Evolutionary conservation across 1,140 invertebrate genomes (phyloP).

Genomic region (Cardiocondyla obscurior): DNA sequence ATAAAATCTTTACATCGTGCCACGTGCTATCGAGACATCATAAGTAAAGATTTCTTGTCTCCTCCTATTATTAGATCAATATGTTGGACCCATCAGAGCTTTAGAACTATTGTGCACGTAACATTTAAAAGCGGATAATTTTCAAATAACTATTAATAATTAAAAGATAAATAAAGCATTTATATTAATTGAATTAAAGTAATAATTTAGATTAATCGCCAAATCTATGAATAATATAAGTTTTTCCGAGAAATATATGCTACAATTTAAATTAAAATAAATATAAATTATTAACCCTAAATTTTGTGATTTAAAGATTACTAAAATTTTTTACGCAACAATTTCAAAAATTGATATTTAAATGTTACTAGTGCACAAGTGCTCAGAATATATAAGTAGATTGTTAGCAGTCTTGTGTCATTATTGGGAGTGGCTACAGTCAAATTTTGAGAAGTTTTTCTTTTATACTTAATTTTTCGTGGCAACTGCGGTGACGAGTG

Average conservation of each 20-base stretch:
- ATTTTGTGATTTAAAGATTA: background rate
- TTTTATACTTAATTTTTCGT: constrained; percentile 68
- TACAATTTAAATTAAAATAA: background rate
- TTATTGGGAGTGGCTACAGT: constrained; percentile 73
- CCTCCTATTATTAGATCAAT: constrained; percentile 68
- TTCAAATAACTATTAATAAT: background rate
- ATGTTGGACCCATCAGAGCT: constrained; percentile 79
- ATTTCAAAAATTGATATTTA: background rate
- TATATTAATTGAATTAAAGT: too few relatives aligned
- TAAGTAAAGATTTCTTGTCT: constrained; percentile 61
- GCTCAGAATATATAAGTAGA: constrained; percentile 74
- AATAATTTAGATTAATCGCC: background rate
- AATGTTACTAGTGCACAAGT: constrained; percentile 65
- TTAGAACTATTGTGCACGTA: constrained; percentile 69
- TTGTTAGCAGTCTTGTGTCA: constrained; percentile 80
- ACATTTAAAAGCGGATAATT: constrained; percentile 14
- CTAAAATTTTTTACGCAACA: background rate
- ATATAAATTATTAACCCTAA: constrained; percentile 2
- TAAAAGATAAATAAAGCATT: background rate
- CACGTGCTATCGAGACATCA: constrained; percentile 7
- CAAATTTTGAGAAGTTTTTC: constrained; percentile 55
- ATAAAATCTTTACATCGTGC: constrained; percentile 55
- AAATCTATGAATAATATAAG: background rate
- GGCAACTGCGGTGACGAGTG: constrained; percentile 62
- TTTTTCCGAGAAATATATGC: background rate